phyloP scores from a whole-genome alignment of 2,888 invertebrate genomes.

The Lutraria lutraria region DNA sequence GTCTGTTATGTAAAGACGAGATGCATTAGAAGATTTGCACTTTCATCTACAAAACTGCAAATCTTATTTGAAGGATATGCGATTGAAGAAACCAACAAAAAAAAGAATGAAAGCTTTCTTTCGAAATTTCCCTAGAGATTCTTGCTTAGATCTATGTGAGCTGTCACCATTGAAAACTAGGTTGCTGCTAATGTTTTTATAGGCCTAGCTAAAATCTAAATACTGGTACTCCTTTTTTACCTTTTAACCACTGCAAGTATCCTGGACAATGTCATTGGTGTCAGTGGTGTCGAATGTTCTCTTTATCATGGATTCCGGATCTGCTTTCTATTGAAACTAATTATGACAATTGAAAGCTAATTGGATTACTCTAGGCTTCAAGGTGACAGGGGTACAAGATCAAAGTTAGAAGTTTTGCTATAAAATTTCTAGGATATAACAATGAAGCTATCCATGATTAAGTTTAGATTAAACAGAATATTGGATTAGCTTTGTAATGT shows the following conservation, averaged over 20 bases:
- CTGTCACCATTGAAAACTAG: constrained; percentile 25
- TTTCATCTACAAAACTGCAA: neutral
- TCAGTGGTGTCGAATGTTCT: neutral
- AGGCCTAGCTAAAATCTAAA: neutral
- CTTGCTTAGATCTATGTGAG: neutral
- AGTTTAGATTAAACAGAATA: neutral
- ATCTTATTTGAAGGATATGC: neutral
- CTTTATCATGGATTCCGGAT: neutral
- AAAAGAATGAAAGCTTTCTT: constrained; percentile 7
- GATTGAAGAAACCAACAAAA: neutral
- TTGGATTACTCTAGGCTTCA: neutral
- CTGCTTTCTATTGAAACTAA: constrained; percentile 10
- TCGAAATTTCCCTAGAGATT: constrained; percentile 10
- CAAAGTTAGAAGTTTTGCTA: neutral
- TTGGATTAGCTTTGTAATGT: neutral
- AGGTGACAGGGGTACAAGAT: neutral
- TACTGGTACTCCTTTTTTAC: no score
- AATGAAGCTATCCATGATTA: neutral
- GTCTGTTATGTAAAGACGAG: neutral
- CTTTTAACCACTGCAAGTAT: neutral
- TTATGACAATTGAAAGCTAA: constrained; percentile 8
- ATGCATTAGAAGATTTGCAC: neutral
- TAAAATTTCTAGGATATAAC: constrained; percentile 2
- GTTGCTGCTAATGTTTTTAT: neutral
- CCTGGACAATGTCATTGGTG: constrained; percentile 2